These are phyloP conservation scores for Bufotes viridis DNA, from an alignment of 2,797 vertebrate genomes.

Conservation along the genomic window DNA sequence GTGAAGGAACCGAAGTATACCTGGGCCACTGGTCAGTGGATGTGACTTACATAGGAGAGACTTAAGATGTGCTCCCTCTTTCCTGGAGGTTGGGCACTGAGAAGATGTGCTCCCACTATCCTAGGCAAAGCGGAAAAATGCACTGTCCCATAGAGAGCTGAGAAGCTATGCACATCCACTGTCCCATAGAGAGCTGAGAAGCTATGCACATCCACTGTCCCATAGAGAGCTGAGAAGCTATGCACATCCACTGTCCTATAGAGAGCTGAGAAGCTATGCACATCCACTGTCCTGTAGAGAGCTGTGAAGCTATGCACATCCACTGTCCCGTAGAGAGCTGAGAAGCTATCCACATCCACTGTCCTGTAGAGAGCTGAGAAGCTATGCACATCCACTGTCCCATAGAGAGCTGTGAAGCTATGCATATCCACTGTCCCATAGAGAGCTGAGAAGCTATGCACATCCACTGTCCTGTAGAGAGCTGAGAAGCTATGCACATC, in stretches of 20 bases:
- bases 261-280: background rate
- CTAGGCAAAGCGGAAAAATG: background rate
- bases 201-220: background rate
- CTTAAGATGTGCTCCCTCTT: background rate
- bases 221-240: background rate
- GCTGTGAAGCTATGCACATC: background rate
- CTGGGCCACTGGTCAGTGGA: background rate
- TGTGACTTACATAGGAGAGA: background rate
- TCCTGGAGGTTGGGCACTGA: too few relatives aligned
- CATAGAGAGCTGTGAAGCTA: background rate
- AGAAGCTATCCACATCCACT: background rate
- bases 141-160: background rate
- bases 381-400: background rate
- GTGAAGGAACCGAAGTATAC: background rate
- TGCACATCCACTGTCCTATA: background rate
- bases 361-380: background rate
- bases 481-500: too few relatives aligned
- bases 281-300: background rate
- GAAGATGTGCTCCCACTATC: background rate
- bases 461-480: background rate
- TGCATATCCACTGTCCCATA: background rate
- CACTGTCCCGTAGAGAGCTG: background rate
- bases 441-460: background rate
- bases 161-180: background rate
- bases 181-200: background rate